Percentiles rank a stretch among this genome's conserved stretches.
These are phyloP conservation scores for Drosophila setosimentum DNA, from an alignment of 2,888 invertebrate genomes.

Conservation along the genomic window DNA sequence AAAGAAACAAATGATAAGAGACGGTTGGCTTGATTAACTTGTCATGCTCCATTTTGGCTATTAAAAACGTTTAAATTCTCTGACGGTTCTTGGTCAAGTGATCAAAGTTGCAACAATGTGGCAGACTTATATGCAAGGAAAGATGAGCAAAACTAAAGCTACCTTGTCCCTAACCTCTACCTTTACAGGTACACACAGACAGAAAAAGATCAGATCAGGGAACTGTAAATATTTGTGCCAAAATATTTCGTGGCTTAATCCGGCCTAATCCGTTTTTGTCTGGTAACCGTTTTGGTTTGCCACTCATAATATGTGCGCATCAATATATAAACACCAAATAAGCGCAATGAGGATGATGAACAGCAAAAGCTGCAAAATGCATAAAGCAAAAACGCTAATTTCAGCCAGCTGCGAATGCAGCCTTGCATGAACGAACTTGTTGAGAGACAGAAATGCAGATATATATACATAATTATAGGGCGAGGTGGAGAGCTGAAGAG, in stretches of 20 bases:
- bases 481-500: neutral
- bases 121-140: constrained; percentile 36
- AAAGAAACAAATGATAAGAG: constrained; percentile 68
- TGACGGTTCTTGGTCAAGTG: constrained; percentile 46
- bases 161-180: constrained; percentile 13
- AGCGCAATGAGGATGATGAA: constrained; percentile 20
- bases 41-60: constrained; percentile 59
- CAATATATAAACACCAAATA: constrained; percentile 15
- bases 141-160: neutral
- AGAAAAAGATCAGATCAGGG: constrained; percentile 10
- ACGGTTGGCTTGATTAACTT: constrained; percentile 62
- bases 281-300: constrained; percentile 57
- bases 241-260: constrained; percentile 77
- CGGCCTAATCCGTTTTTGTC: constrained; percentile 63
- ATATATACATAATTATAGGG: too few relatives aligned
- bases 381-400: constrained; percentile 16
- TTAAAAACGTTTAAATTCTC: neutral
- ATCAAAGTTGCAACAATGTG: constrained; percentile 3
- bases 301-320: constrained; percentile 29
- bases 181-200: constrained; percentile 7
- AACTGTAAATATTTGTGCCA: constrained; percentile 75
- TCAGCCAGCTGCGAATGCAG: constrained; percentile 19
- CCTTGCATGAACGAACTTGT: constrained; percentile 34
- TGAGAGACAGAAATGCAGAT: neutral
- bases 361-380: constrained; percentile 10